Evolutionary conservation across 1,140 invertebrate genomes (phyloP), one percentile per base, ranked within the genome.

Genomic region (Cyphomyrmex costatus): DNA sequence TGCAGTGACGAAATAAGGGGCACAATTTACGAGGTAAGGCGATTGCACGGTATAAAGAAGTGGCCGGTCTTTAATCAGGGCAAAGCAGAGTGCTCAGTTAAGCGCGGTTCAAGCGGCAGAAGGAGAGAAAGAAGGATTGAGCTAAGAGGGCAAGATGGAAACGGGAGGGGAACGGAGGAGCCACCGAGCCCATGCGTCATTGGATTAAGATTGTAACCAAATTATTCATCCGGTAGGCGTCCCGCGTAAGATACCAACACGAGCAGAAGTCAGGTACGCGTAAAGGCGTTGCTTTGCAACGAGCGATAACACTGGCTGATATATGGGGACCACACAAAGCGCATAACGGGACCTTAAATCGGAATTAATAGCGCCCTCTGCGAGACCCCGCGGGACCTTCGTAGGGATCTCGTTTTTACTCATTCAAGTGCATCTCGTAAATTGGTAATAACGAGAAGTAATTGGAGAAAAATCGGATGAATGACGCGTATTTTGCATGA

Each of bases 321-420:
- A 93, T 90, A 93, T 92, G 91, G 91, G 88, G 92, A 91, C 92
- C 92, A 93, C 92, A 92, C 92, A 92, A 93, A 92, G 91, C 88
- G 92, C 85, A 51, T 92, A 92, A 92, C 92, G 92, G 92, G 74
- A 90, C 86, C 83, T 90, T 92, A 93, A 93, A 93, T 93, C 92
- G 89, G 88, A 89, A 93, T 92, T 92, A 92, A 92, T 93, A 91
- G 88, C 88, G 88, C 88, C 83, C 84, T 92, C 85, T 77, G 84
- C 85, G 68, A 88, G 86, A 86, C 79, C 82, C 65, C 87, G 84
- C 79, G 74, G 24, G 78, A 80, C 78, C 78, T 88, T 56, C 68
- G 68, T 56, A 87, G 36, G 36, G 73, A 42, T 46, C 53, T 42
- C 61, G 78, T 83, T 78, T 86, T 89, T 70, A 86, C 71, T 49